Conservation (phyloP, 2,888 invertebrate species). For the Cantharis flavilabris region DNA sequence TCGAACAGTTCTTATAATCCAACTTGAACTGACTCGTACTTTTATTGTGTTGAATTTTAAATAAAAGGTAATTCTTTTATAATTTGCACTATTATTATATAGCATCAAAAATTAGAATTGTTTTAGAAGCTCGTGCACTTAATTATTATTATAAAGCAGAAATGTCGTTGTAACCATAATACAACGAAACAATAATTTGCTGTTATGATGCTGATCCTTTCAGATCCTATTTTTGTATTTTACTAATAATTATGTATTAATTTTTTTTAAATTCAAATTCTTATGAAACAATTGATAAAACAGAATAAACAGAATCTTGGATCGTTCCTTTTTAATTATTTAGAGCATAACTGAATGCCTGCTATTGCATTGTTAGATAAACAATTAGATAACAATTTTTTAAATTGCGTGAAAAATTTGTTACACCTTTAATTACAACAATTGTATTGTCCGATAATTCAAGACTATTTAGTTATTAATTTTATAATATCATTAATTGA, state of each 20-base stretch:
- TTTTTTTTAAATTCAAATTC: background rate
- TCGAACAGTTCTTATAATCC: no score
- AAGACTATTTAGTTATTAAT: background rate
- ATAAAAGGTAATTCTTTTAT: background rate
- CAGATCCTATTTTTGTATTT: background rate
- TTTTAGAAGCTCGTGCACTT: background rate
- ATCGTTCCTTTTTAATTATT: background rate
- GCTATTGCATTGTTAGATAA: background rate
- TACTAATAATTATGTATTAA: background rate
- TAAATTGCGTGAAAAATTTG: background rate
- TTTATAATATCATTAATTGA: conserved; percentile 6
- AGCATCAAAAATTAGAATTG: background rate
- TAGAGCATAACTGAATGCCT: background rate
- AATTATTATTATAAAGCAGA: background rate
- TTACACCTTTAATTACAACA: background rate
- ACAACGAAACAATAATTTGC: background rate
- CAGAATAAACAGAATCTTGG: background rate
- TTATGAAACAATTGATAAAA: background rate
- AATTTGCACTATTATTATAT: background rate
- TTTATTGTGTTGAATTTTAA: background rate
- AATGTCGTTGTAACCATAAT: background rate
- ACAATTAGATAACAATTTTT: background rate
- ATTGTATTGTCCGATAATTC: background rate
- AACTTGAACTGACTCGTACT: background rate
- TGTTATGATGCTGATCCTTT: no score